A percentile compares a stretch with the other conserved stretches of the same genome.
phyloP scores from a whole-genome alignment of 2,113 vertebrate species.

The Strix uralensis region DNA sequence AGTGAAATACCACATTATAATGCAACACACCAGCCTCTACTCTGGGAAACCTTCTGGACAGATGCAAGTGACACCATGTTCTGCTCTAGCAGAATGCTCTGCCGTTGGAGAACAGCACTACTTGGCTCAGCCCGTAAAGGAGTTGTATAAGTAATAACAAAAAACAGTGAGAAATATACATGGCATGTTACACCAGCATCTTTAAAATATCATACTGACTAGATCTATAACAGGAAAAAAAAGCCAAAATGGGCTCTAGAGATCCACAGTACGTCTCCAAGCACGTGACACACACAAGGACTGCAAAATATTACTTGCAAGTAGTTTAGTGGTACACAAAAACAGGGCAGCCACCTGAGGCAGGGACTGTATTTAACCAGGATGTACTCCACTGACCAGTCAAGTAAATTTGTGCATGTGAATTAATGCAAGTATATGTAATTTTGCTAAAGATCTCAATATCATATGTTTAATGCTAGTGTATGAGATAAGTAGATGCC shows the following conservation, averaged over 20 bases:
- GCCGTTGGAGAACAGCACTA: background rate
- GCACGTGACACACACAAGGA: background rate
- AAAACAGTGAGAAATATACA: background rate
- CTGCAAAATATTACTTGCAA: background rate
- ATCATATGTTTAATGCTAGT: fast-evolving
- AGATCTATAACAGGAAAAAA: too few relatives aligned
- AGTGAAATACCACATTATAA: background rate
- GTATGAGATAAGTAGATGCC: background rate
- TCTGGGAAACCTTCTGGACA: background rate
- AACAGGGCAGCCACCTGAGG: background rate
- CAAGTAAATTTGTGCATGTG: background rate
- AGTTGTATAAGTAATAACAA: background rate
- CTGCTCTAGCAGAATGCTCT: background rate
- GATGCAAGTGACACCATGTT: background rate
- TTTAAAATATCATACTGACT: background rate
- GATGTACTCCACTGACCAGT: background rate
- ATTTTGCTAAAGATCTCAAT: background rate
- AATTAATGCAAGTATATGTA: background rate
- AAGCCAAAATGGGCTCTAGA: background rate
- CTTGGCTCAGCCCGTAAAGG: background rate
- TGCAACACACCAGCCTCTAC: background rate
- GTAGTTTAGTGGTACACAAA: background rate
- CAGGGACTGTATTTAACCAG: background rate
- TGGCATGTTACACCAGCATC: background rate
- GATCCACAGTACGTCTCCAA: background rate